Percentiles rank a stretch among this genome's conserved stretches.
Evolutionary conservation across 2,113 vertebrate genomes (phyloP).

Genomic region (Aramus guarauna): DNA sequence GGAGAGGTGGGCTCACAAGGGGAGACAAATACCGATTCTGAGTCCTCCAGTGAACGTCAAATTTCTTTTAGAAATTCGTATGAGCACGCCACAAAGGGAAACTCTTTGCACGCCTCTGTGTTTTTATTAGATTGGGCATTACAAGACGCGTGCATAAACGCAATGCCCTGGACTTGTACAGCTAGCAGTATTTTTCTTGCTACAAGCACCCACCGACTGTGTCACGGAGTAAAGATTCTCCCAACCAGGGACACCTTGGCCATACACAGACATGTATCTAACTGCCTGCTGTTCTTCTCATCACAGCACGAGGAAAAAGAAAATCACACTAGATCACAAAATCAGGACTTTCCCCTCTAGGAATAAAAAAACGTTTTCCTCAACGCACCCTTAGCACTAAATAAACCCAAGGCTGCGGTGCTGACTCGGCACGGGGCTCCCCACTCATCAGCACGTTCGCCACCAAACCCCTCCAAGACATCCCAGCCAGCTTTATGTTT

Average conservation of each 20-base stretch:
- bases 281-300: background rate
- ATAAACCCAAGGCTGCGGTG: background rate
- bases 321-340: background rate
- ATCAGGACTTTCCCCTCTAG: background rate
- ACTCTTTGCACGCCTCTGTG: background rate
- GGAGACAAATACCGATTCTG: background rate
- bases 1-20: background rate
- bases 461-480: constrained; percentile 18
- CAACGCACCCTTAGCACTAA: background rate
- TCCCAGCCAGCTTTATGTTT: background rate
- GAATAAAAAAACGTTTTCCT: background rate
- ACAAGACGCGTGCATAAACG: background rate
- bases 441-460: background rate
- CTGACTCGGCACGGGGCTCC: background rate
- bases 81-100: background rate
- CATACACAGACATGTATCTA: background rate
- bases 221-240: background rate
- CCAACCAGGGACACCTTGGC: background rate
- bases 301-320: background rate
- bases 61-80: background rate
- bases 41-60: background rate
- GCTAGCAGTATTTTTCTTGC: background rate
- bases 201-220: background rate
- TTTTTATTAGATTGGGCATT: background rate
- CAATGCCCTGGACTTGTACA: background rate